Evolutionary conservation across 2,888 invertebrate genomes (phyloP), one percentile per base, ranked within the genome.

Genomic region (Micoletzkya japonica): DNA sequence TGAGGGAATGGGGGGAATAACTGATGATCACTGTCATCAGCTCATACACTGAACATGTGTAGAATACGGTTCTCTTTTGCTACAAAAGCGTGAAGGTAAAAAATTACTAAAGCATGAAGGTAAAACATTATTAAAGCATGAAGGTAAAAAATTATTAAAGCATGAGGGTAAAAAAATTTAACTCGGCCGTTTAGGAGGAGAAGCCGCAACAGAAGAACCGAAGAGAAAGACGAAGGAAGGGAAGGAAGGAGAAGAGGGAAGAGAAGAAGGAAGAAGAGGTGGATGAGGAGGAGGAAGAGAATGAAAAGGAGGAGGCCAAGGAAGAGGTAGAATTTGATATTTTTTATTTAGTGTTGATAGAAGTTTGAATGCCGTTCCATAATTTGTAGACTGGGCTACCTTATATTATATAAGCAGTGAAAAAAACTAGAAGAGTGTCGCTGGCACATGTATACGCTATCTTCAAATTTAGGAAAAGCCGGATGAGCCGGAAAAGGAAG

Each of bases 191-290:
- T 24, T 30, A 64, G 64, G 64, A 64, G 26, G 34, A 26, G 26
- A 50, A 52, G 24, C 28, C 49, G 7, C 60, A 49, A 28, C 44
- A 49, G 30, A 63, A 63, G 34, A 49, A 63, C 14, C 6, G 44
- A 1, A 26, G 37, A 49, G n/a, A 44, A 37, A 63, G 32, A 32
- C 4, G n/a, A 14, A 10, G 56, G 10, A 56, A 56, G 7, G 17
- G n/a, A 17, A 30, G 64, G 39, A 67, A 44, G 44, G 10, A 28
- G 24, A 67, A 24, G 26, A 57, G 39, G 34, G 30, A 26, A 2
- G 67, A 56, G 57, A 67, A 44, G 34, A 39, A 56, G 30, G 54
- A 54, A 36, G 66, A 66, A 39, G 56, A 39, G 20, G 66, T 56
- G 32, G 37, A 39, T 2, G 56, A 64, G 4, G 34, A 36, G n/a